Evolutionary conservation across 2,888 invertebrate genomes (phyloP).

Genomic region (Amphipoea oculea): DNA sequence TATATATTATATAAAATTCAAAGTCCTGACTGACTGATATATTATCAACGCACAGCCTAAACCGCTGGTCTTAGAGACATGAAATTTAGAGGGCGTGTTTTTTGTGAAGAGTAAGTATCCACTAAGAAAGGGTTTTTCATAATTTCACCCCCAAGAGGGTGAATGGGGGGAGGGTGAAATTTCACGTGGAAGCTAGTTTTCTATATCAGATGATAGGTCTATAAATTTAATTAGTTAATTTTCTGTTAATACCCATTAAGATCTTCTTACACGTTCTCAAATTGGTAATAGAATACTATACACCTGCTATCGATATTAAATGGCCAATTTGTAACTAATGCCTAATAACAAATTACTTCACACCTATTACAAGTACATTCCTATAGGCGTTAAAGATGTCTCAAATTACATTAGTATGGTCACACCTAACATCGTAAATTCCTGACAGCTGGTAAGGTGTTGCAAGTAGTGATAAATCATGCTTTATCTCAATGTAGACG

Average conservation of each 20-base stretch:
- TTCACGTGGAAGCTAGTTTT: not conserved
- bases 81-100: no score
- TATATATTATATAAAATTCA: no score
- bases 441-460: conserved; percentile 17
- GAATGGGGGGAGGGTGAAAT: no score
- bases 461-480: conserved; percentile 41
- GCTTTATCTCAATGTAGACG: not conserved
- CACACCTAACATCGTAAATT: conserved; percentile 16
- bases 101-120: no score
- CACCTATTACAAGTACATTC: conserved; percentile 4
- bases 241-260: not conserved
- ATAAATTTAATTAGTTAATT: not conserved
- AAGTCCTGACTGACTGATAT: no score
- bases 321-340: conserved; percentile 19
- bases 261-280: not conserved
- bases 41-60: no score
- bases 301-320: not conserved
- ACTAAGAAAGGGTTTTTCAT: no score
- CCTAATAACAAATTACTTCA: conserved; percentile 9
- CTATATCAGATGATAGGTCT: not conserved
- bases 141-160: no score
- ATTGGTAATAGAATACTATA: conserved; percentile 11
- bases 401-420: conserved; percentile 11
- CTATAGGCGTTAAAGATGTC: not conserved
- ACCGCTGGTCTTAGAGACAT: no score